Evolutionary conservation across 2,797 vertebrate genomes (phyloP).

Genomic region (Neosilurus mollespiculum): DNA sequence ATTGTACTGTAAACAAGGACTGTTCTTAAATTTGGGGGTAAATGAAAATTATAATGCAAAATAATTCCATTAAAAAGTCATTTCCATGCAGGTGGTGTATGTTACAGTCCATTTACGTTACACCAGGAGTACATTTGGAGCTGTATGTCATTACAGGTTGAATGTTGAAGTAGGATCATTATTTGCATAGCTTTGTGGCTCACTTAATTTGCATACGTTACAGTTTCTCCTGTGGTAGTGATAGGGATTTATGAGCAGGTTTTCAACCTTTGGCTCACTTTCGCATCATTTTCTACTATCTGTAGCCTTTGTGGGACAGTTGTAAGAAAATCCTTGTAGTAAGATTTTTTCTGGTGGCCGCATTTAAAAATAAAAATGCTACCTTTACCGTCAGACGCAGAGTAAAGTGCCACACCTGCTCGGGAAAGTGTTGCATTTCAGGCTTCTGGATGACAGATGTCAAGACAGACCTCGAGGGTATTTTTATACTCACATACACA

Average conservation of each 20-base stretch:
- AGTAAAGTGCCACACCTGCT: not conserved
- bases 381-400: not conserved
- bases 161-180: not conserved
- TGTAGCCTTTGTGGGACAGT: too few species aligned
- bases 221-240: not conserved
- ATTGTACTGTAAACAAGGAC: too few species aligned
- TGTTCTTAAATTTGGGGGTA: not conserved
- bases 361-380: not conserved
- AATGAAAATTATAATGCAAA: not conserved
- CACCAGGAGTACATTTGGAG: not conserved
- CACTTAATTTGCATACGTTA: not conserved
- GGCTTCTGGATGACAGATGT: not conserved
- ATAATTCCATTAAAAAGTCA: not conserved
- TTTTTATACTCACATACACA: slow-evolving; percentile 42
- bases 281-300: not conserved
- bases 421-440: not conserved
- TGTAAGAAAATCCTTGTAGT: not conserved
- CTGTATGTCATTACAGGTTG: not conserved
- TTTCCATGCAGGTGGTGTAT: not conserved
- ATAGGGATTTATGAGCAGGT: not conserved
- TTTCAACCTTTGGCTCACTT: not conserved
- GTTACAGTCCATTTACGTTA: not conserved
- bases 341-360: not conserved
- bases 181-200: not conserved
- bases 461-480: slow-evolving; percentile 9